These are phyloP conservation scores for Pyrocoelia pectoralis DNA, from an alignment of 2,888 invertebrate species.

Conservation along the genomic window DNA sequence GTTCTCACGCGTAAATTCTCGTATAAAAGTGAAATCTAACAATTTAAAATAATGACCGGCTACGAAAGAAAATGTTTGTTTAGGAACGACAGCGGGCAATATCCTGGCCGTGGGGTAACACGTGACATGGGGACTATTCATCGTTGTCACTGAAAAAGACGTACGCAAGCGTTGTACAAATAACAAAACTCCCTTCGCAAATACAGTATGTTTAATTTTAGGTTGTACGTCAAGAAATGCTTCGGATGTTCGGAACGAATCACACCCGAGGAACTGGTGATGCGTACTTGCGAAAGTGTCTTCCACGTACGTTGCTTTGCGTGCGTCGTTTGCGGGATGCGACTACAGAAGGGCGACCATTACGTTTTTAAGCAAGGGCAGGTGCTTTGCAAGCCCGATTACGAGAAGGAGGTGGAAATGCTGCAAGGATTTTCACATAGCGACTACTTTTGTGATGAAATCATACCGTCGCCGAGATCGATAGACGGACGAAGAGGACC, in stretches of 20 bases:
- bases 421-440: constrained; percentile 68
- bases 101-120: constrained; percentile 19
- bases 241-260: constrained; percentile 76
- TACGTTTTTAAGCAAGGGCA: constrained; percentile 81
- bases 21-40: constrained; percentile 16
- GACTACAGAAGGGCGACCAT: constrained; percentile 82
- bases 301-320: constrained; percentile 83
- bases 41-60: constrained; percentile 26
- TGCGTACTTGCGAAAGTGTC: constrained; percentile 76
- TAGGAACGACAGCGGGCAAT: constrained; percentile 17
- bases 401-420: constrained; percentile 81
- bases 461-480: constrained; percentile 64
- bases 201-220: constrained; percentile 47
- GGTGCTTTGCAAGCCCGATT: constrained; percentile 80
- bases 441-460: constrained; percentile 68
- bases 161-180: constrained; percentile 17
- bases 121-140: constrained; percentile 17
- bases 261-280: constrained; percentile 79
- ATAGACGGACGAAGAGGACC: constrained; percentile 77
- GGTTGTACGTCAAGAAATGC: constrained; percentile 78
- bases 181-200: constrained; percentile 13
- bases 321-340: constrained; percentile 78
- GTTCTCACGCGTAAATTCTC: neutral
- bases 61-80: constrained; percentile 24
- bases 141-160: constrained; percentile 21